Evolutionary conservation across 1,140 invertebrate species (phyloP).

Genomic region (Mactra quadrangularis): DNA sequence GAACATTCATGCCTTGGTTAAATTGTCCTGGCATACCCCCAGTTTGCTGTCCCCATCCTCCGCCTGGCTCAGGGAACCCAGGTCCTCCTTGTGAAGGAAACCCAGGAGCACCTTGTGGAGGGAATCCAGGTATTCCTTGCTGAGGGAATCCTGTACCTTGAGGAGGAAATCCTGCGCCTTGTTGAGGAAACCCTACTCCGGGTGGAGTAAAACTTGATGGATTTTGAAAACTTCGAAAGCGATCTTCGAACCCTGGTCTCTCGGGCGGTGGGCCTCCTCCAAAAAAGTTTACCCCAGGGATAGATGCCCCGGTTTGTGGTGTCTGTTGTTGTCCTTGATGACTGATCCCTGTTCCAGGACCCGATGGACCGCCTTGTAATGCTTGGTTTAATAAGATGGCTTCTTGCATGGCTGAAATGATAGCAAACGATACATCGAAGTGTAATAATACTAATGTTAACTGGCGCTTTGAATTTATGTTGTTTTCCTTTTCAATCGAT

Average conservation of each 20-base stretch:
- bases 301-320: not conserved
- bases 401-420: slow-evolving; percentile 44
- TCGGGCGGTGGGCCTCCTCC: not conserved
- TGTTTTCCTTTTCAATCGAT: not conserved
- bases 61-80: not conserved
- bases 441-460: too few relatives aligned
- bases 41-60: not conserved
- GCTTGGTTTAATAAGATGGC: slow-evolving; percentile 45
- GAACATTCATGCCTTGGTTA: not conserved
- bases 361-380: slow-evolving; percentile 37
- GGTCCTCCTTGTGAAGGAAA: not conserved
- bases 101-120: not conserved
- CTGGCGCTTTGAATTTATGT: not conserved
- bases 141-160: not conserved
- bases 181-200: not conserved
- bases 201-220: not conserved
- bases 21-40: not conserved
- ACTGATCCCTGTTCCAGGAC: slow-evolving; percentile 36
- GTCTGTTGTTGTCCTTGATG: not conserved
- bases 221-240: not conserved
- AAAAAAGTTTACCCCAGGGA: not conserved
- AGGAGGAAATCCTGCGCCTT: not conserved
- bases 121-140: too few relatives aligned
- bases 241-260: not conserved
- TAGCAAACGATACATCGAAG: too few relatives aligned